These are phyloP conservation scores for Danaus chrysippus DNA, from an alignment of 2,888 invertebrate species.

Conservation along the genomic window DNA sequence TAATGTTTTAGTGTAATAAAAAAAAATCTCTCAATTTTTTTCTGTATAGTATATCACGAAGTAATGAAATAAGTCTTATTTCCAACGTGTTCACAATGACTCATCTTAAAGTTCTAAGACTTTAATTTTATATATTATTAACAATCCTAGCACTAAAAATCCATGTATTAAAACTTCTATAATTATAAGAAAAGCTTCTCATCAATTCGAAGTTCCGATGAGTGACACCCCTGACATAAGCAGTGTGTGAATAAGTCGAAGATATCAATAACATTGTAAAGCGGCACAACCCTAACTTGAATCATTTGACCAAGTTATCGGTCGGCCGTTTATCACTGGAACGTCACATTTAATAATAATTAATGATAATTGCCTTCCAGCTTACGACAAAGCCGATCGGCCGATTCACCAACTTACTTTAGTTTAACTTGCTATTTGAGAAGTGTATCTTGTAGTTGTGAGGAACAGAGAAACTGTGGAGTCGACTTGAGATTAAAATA, in stretches of 20 bases:
- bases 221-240: neutral
- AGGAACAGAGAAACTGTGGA: slow-evolving; percentile 41
- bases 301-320: slow-evolving; percentile 77
- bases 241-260: neutral
- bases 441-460: slow-evolving; percentile 74
- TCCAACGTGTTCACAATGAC: too few relatives aligned
- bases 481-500: slow-evolving; percentile 23
- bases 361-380: slow-evolving; percentile 78
- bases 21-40: too few relatives aligned
- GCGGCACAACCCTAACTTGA: slow-evolving; percentile 42
- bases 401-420: slow-evolving; percentile 76
- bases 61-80: too few relatives aligned
- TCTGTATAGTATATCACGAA: too few relatives aligned
- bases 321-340: slow-evolving; percentile 70
- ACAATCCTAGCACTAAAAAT: too few relatives aligned
- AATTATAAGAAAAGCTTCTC: too few relatives aligned
- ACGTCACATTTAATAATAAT: slow-evolving; percentile 79
- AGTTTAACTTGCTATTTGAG: slow-evolving; percentile 78
- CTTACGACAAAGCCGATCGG: slow-evolving; percentile 77
- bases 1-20: too few relatives aligned
- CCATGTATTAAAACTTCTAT: too few relatives aligned
- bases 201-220: too few relatives aligned
- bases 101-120: too few relatives aligned
- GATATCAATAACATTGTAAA: slow-evolving; percentile 15
- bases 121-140: too few relatives aligned